Evolutionary conservation across 1,140 invertebrate species (phyloP), one percentile per base, ranked within the genome.

Genomic region (Leptinotarsa texana): DNA sequence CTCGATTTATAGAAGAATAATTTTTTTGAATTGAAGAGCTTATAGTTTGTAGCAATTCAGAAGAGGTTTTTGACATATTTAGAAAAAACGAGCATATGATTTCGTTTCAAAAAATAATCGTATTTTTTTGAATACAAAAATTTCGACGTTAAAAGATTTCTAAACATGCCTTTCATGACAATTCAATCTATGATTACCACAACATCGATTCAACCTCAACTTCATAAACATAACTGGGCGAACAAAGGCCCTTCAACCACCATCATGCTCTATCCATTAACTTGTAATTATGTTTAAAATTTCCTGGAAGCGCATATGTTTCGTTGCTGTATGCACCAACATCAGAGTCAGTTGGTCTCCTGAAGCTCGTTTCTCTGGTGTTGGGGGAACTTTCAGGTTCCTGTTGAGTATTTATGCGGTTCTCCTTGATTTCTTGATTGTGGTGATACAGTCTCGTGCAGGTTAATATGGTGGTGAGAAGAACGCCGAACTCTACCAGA

Each of bases 401-500:
- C 49, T 78, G 73, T 27, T 76, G 70, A 2, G 22, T 42, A 51
- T 80, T 79, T 57, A 63, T 73, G 4, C 22, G 69, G 27, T 80
- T 80, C 62, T 80, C 77, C 63, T 81, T 78, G 24, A 74, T 27
- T 63, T 83, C 78, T 73, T 82, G 80, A 71, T 82, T 81, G 63
- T 83, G 78, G 67, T 82, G 80, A 72, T 84, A 84, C 8, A 85
- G 75, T 65, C 88, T 88, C 2, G 92, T 90, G 79, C 92, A 94
- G 1, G 90, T 90, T 33, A 93, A 86, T 22, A 94, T 87, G 0
- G 91, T 92, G 80, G 89, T 90, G 3, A 94, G 84, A 8, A 94
- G 84, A 0, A 92, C 89, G 57, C 87, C 88, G 62, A 94, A 89
- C 86, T 94, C 92, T 42, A 93, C 87, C 13, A 93, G 79, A 4